Evolutionary conservation across 2,888 invertebrate species (phyloP), one percentile per base, ranked within the genome.

Genomic region (Chironomus tentans): DNA sequence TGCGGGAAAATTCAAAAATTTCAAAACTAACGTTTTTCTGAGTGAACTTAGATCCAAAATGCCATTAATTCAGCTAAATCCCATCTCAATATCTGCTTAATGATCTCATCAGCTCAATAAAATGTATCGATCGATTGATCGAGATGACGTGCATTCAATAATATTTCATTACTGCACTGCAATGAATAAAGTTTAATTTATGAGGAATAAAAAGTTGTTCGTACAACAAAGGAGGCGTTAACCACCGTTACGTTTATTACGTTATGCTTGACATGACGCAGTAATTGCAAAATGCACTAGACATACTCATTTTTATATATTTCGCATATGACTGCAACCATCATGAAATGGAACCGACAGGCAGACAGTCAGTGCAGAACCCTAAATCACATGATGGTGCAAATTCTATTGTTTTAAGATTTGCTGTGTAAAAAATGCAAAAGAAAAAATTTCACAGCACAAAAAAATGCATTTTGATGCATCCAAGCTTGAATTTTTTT

Each of bases 341-440:
- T n/a, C n/a, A 5, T 15, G 56, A 56, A 56, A 56, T 56, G 56
- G 7, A 15, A n/a, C 15, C 56, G 56, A 38, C 18, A 56, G n/a
- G 18, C n/a, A 56, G n/a, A 7, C n/a, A 56, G 18, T 15, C 15
- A 15, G 46, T 46, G 15, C 69, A 18, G 13, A 70, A 56, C 70
- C 70, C 50, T 56, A 47, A 70, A 70, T 70, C 56, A 70, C 50
- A 70, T 70, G 70, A 70, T 50, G 70, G n/a, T 70, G 70, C 70
- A 50, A 70, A 47, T 56, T 48, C 50, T 50, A 70, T 70, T 70
- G 50, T 70, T 70, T 38, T 69, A 47, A n/a, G 15, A 46, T 21
- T 24, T 24, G 68, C 68, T 15, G 10, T 68, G n/a, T 68, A n/a
- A 38, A 38, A 10, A 38, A 10, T 2, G n/a, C n/a, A 10, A 38